Percentiles rank a stretch among this genome's conserved stretches.
Conservation (phyloP, 2,888 invertebrate species). For the Dinocampus coccinellae region DNA sequence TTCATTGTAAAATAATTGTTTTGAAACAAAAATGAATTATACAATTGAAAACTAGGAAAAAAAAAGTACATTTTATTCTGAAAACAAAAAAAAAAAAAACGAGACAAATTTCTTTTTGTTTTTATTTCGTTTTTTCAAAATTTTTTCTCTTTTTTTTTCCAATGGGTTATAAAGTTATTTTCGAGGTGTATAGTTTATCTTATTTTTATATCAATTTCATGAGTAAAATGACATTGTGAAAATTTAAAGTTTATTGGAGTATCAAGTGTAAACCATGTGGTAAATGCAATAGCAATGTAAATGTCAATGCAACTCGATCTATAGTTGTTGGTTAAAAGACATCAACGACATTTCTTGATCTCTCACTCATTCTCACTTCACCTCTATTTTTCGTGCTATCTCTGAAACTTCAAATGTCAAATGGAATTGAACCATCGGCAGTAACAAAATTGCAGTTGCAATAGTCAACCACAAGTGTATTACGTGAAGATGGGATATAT, state of each 20-base stretch:
- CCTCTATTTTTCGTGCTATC: no score
- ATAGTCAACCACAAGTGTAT: background rate
- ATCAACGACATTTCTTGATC: slow-evolving; percentile 2
- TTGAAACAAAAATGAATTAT: no score
- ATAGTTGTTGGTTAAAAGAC: background rate
- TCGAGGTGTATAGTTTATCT: no score
- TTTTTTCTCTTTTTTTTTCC: no score
- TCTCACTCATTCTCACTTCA: background rate
- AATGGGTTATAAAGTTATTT: no score
- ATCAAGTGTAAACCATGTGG: background rate
- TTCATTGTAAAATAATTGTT: no score
- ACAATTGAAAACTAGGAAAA: no score
- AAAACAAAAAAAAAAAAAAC: no score
- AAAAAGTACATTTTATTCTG: no score
- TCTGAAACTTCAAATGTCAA: background rate
- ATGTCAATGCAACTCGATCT: slow-evolving; percentile 21
- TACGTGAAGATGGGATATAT: no score
- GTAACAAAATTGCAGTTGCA: slow-evolving; percentile 13
- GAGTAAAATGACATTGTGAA: background rate
- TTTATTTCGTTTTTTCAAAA: no score
- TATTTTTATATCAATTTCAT: background rate
- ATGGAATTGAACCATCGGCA: background rate
- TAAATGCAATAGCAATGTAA: background rate
- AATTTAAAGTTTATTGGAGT: background rate
- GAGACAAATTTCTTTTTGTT: no score